These are phyloP conservation scores for Alethe diademata DNA, from an alignment of 2,113 vertebrate genomes.

Conservation along the genomic window DNA sequence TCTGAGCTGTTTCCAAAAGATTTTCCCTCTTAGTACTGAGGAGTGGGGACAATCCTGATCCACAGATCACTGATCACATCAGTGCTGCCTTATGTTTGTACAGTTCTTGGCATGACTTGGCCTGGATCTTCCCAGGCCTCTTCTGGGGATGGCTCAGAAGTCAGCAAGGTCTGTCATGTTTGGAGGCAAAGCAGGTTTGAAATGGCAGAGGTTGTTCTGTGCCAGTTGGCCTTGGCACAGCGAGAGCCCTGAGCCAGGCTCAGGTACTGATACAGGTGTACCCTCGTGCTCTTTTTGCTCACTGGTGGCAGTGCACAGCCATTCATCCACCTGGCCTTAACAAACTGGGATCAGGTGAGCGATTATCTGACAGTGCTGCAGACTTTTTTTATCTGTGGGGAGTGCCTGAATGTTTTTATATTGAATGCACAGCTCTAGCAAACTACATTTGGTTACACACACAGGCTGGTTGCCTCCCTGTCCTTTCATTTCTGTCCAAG, in stretches of 20 bases:
- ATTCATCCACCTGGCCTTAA: neutral
- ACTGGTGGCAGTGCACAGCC: neutral
- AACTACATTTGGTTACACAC: neutral
- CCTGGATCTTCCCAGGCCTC: neutral
- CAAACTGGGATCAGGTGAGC: neutral
- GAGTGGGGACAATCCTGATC: neutral
- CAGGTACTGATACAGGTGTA: fast-evolving
- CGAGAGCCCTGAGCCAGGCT: neutral
- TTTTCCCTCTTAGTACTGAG: neutral
- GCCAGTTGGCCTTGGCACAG: neutral
- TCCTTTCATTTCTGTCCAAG: neutral
- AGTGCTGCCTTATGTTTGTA: neutral
- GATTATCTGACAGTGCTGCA: neutral
- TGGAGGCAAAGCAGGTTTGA: neutral
- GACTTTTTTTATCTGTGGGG: neutral
- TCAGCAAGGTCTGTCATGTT: neutral
- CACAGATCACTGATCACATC: neutral
- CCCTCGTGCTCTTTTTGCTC: neutral
- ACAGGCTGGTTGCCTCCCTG: neutral
- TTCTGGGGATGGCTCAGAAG: neutral
- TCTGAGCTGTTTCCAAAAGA: neutral
- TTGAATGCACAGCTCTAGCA: neutral
- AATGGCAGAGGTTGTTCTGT: neutral
- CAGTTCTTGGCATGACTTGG: neutral
- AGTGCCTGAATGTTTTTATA: neutral